Base-by-base conservation (phyloP, 1,140 invertebrate genomes). In the Armadillidium nasatum region DNA sequence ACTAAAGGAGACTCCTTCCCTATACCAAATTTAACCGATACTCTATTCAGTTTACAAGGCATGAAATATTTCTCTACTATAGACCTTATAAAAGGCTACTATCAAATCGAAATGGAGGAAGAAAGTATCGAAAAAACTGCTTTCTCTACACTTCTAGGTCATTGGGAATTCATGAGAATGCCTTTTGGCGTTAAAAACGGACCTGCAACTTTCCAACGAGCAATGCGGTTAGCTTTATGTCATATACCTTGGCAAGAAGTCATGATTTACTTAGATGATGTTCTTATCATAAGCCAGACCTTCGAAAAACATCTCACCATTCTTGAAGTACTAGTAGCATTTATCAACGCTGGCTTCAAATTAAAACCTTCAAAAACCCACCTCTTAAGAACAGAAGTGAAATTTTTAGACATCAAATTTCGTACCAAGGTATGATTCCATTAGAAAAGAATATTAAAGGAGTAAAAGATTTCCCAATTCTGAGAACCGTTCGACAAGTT, bases 11-110 rank as follows among this genome's bases (percentile, higher is more conserved):
- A 72, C 50, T 15, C n/a, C 10, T 72, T 43, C 10, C 71, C 71
- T 23, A 19, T 72, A 4, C 21, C 71, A 0, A 72, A 72, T 11
- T 72, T 72, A 21, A 23, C 11, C n/a, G 71, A 72, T 72, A 15
- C 71, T 15, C 71, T 15, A 23, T 72, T 43, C 43, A 43, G 71
- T 23, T 43, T 72, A 23, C n/a, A 72, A 11, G 33, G 71, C 9
- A 43, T 2, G 4, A 72, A 44, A 2, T 72, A 43, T 44, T 72
- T 72, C 33, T 45, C 21, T 72, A 72, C 19, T 3, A 19, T 72
- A 0, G 71, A 72, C 21, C 71, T 72, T n/a, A 21, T 13, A 0
- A 11, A 46, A 11, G 33, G 71, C 2, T 72, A 72, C 21, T 72
- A 72, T 44, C 71, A 72, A 43, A 23, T 44, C 1, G 15, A n/a